Conservation (phyloP, 2,113 vertebrate species). For the Climacteris rufus region DNA sequence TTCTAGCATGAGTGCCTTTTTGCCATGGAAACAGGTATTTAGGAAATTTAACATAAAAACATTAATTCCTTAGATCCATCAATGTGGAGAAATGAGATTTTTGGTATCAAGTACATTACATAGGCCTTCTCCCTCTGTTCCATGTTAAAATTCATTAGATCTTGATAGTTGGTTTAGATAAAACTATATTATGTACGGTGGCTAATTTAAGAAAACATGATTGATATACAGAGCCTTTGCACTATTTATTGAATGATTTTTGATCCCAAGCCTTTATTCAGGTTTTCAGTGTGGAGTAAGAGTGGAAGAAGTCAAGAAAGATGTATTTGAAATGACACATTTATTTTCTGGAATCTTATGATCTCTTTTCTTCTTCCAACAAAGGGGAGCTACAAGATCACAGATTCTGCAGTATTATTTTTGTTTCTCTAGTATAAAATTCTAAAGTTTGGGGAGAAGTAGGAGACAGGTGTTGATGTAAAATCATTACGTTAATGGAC, state of each 20-base stretch:
- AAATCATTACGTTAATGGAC: not conserved
- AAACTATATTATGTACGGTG: not conserved
- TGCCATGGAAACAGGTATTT: not conserved
- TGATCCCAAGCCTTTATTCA: not conserved
- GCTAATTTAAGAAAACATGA: not conserved
- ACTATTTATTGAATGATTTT: not conserved
- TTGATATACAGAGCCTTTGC: not conserved
- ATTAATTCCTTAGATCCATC: not conserved
- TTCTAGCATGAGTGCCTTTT: not conserved
- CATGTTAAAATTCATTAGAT: not conserved
- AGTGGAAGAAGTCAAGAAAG: not conserved
- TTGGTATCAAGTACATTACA: not conserved
- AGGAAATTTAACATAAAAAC: not conserved
- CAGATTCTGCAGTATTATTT: not conserved
- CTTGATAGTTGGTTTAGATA: not conserved
- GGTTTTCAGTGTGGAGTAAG: not conserved
- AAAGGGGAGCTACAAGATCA: not conserved
- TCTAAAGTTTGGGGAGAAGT: not conserved
- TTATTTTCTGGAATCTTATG: not conserved
- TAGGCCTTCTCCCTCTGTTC: not conserved
- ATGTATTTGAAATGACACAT: not conserved
- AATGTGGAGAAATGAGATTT: not conserved
- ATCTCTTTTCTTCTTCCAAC: not conserved
- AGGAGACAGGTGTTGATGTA: not conserved
- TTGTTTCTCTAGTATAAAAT: not conserved